phyloP scores from a whole-genome alignment of 2,113 vertebrate species.

The Ageneiosus marmoratus region DNA sequence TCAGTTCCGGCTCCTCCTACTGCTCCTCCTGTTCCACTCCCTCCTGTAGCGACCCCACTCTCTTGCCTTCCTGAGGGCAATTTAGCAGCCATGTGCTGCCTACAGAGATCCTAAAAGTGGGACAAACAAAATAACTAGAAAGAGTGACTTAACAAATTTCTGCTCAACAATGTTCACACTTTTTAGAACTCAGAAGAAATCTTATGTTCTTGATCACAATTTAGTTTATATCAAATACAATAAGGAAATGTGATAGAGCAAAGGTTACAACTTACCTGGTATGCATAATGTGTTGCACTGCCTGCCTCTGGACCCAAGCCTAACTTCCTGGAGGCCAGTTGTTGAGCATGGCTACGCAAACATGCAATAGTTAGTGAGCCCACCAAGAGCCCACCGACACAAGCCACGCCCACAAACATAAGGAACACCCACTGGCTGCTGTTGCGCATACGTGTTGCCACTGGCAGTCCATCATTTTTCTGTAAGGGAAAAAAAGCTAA shows the following conservation, averaged over 20 bases:
- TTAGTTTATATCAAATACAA: neutral
- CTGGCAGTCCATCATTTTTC: slow-evolving; percentile 72
- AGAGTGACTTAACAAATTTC: neutral
- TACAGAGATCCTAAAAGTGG: slow-evolving; percentile 87
- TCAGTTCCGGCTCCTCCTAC: slow-evolving; percentile 69
- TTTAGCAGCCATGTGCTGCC: slow-evolving; percentile 96
- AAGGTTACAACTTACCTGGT: slow-evolving; percentile 79
- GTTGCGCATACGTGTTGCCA: slow-evolving; percentile 65
- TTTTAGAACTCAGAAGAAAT: neutral
- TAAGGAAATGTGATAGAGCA: too few species aligned
- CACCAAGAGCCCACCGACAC: slow-evolving; percentile 81
- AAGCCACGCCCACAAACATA: slow-evolving; percentile 83
- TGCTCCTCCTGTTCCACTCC: slow-evolving; percentile 50
- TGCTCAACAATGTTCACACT: neutral
- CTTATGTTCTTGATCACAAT: neutral
- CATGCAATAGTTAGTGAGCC: slow-evolving; percentile 81
- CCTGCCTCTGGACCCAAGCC: slow-evolving; percentile 88
- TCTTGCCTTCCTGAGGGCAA: slow-evolving; percentile 84
- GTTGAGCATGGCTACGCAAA: slow-evolving; percentile 82
- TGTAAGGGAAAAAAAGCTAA: slow-evolving; percentile 49
- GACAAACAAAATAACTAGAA: neutral
- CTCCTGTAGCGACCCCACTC: slow-evolving; percentile 59
- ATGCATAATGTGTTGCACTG: slow-evolving; percentile 86
- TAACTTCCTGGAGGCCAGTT: slow-evolving; percentile 85
- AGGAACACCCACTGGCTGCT: slow-evolving; percentile 82